phyloP scores from a whole-genome alignment of 1,140 invertebrate genomes.

The Drosophila pandora region DNA sequence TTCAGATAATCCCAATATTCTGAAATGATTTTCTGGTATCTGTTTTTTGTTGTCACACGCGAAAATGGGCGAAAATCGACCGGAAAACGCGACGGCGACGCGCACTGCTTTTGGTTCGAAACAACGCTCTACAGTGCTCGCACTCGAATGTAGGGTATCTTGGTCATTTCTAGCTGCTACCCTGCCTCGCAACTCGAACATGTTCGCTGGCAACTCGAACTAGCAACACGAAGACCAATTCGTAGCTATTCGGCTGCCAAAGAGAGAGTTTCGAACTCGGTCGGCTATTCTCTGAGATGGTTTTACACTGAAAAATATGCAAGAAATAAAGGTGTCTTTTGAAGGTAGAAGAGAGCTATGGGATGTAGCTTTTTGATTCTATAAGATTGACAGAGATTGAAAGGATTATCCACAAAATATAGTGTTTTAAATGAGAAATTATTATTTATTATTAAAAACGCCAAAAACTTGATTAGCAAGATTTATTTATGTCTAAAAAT shows the following conservation, averaged over 20 bases:
- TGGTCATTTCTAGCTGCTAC: no score
- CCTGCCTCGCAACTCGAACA: no score
- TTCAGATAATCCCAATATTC: not conserved
- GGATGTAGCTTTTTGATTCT: no score
- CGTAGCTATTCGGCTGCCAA: not conserved
- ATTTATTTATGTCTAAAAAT: no score
- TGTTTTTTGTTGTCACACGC: slow-evolving; percentile 1
- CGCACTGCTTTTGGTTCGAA: not conserved
- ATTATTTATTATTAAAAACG: no score
- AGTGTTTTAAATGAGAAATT: no score
- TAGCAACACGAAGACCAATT: not conserved
- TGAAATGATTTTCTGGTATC: not conserved
- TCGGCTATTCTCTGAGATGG: not conserved
- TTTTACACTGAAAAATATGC: not conserved
- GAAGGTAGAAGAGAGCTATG: no score
- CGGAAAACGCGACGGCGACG: slow-evolving; percentile 1
- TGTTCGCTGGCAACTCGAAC: no score
- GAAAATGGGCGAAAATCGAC: not conserved
- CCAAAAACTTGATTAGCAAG: no score
- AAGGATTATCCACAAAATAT: no score
- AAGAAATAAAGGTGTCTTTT: no score
- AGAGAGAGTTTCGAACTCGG: not conserved
- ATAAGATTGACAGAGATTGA: no score
- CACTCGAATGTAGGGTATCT: not conserved
- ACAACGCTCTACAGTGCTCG: not conserved